These are phyloP conservation scores for Danionella cerebrum DNA, from an alignment of 2,113 vertebrate species.

Conservation along the genomic window DNA sequence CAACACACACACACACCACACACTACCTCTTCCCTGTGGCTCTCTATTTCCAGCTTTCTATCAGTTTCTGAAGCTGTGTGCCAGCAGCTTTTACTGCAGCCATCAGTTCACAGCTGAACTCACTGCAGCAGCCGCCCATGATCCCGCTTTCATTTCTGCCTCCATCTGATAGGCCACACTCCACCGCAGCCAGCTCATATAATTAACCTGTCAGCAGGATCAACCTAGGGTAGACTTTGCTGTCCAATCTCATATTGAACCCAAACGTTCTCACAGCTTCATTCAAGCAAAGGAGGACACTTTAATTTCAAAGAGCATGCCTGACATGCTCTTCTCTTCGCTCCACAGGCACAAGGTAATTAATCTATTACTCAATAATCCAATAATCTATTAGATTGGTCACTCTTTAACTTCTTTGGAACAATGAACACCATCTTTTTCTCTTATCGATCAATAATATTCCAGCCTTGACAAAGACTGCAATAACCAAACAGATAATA, in stretches of 20 bases:
- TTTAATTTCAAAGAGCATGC: conserved; percentile 46
- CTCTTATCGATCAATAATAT: neutral
- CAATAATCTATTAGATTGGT: conserved; percentile 9
- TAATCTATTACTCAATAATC: neutral
- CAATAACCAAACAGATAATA: neutral
- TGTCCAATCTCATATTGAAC: conserved; percentile 59
- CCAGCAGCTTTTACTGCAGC: conserved; percentile 46
- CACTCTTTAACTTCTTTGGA: neutral
- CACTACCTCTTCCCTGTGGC: neutral
- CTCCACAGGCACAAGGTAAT: neutral
- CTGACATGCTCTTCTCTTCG: conserved; percentile 3
- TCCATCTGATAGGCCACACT: conserved; percentile 66
- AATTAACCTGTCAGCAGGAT: conserved; percentile 68
- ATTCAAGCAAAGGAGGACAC: conserved; percentile 48
- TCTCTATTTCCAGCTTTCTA: neutral
- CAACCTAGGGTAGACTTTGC: conserved; percentile 60
- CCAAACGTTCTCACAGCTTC: conserved; percentile 57
- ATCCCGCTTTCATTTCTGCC: conserved; percentile 53
- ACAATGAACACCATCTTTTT: neutral
- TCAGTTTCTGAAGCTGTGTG: neutral
- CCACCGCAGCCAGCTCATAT: conserved; percentile 67
- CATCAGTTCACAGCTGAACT: conserved; percentile 52
- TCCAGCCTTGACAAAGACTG: neutral
- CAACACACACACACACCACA: neutral
- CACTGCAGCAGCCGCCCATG: conserved; percentile 45